Evolutionary conservation across 2,113 vertebrate genomes (phyloP).

Genomic region (Lethenteron reissneri): DNA sequence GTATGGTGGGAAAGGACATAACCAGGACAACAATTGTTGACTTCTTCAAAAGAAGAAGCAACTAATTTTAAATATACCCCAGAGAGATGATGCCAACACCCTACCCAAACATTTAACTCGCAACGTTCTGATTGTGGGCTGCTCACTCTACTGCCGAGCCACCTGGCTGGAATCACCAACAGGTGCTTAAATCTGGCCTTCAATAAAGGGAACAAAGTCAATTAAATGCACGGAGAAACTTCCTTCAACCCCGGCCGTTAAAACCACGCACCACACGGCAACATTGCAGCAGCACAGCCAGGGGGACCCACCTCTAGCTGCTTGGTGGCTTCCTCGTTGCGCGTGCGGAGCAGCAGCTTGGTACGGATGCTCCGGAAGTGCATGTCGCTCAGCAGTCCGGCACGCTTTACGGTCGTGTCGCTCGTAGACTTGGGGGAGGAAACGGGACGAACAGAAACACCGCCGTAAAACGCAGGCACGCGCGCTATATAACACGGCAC

Average conservation of each 20-base stretch:
- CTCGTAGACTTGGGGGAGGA: slow-evolving; percentile 40
- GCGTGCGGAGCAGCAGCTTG: slow-evolving; percentile 59
- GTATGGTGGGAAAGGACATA: no score
- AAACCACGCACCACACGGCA: background rate
- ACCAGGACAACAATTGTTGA: no score
- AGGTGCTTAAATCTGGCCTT: no score
- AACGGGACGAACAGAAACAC: background rate
- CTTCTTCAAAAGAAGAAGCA: no score
- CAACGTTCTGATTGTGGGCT: no score
- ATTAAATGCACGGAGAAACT: background rate
- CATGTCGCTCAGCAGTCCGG: slow-evolving; percentile 56
- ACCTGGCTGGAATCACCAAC: no score
- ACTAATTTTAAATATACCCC: no score
- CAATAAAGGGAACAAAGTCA: no score
- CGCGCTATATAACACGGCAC: background rate
- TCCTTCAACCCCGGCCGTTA: background rate
- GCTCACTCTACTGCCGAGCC: no score
- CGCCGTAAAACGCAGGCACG: background rate
- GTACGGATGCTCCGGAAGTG: slow-evolving; percentile 70
- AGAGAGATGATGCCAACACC: no score
- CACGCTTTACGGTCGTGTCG: slow-evolving; percentile 54
- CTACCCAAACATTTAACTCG: no score
- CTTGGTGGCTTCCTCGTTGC: slow-evolving; percentile 68
- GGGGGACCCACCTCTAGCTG: slow-evolving; percentile 43
- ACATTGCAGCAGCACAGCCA: background rate